Evolutionary conservation across 1,140 invertebrate genomes (phyloP), one percentile per base, ranked within the genome.

Genomic region (Macrobrachium rosenbergii): DNA sequence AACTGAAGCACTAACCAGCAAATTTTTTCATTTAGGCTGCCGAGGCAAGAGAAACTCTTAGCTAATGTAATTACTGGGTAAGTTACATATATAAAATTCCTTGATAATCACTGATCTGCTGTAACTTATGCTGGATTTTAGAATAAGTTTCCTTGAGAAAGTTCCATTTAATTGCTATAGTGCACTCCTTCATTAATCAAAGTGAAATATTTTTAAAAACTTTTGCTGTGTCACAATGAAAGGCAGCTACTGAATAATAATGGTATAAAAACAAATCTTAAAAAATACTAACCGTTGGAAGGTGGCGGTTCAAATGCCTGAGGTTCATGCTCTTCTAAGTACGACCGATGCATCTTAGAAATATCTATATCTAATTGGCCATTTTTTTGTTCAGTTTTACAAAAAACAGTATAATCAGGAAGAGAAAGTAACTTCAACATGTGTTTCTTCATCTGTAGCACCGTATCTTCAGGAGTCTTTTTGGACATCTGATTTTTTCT

Each of bases 391-490:
- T 83, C 82, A 2, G 45, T 79, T 69, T 88, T 88, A 63, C 87
- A 88, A 37, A 88, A 88, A n/a, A 63, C 19, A 2, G 82, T 67
- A 67, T 88, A 88, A 23, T 88, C 87, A 19, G 80, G 73, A 76
- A 62, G 79, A 19, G 87, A 84, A 6, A 88, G 67, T n/a, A 88
- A 64, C 77, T 84, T 84, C 6, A 88, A 28, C 82, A 88, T 88
- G 69, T 88, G 87, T 52, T 88, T 88, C 82, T 88, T 88, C 82
- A 88, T 83, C 59, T 83, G 75, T 43, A 88, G 64, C n/a, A 88
- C 87, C n/a, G 77, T 79, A 63, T 88, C 87, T 45, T 88, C 87
- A 23, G 87, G 87, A 16, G 87, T 88, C 60, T 88, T 88, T 60
- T 88, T 88, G 7, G 87, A 88, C 63, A 88, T 69, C 67, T 88